phyloP scores from a whole-genome alignment of 2,113 vertebrate genomes.

The Dinomys branickii region DNA sequence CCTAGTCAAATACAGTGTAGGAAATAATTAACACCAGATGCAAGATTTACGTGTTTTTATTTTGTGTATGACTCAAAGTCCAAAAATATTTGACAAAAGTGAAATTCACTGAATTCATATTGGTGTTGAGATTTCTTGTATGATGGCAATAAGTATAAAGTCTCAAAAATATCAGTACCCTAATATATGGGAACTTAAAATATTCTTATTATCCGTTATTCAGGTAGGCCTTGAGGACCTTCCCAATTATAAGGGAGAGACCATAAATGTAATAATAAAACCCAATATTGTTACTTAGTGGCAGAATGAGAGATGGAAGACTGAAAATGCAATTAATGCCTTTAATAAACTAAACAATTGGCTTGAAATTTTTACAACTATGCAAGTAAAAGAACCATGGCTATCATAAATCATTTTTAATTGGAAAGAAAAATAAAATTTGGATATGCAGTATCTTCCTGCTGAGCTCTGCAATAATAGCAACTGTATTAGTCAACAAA shows the following conservation, averaged over 20 bases:
- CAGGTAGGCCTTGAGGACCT: not conserved
- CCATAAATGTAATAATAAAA: not conserved
- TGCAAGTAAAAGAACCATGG: not conserved
- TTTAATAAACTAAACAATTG: conserved; percentile 23
- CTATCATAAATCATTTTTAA: conserved; percentile 34
- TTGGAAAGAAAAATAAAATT: conserved; percentile 56
- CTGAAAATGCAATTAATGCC: not conserved
- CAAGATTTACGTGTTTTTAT: conserved; percentile 41
- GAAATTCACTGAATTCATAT: not conserved
- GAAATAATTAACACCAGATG: conserved; percentile 32
- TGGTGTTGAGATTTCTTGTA: not conserved
- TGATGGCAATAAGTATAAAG: not conserved
- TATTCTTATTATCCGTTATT: not conserved
- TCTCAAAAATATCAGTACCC: not conserved
- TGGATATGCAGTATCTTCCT: not conserved
- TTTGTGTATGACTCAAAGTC: not conserved
- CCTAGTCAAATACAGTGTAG: not conserved
- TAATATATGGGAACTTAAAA: not conserved
- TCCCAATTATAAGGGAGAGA: not conserved
- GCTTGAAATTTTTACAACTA: conserved; percentile 18
- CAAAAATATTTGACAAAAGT: not conserved
- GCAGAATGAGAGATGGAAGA: conserved; percentile 4
- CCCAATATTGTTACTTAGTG: not conserved
- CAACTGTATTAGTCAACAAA: not conserved
- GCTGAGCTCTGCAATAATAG: not conserved